Base-by-base conservation (phyloP, 2,797 vertebrate genomes). In the Anisognathus igniventris region DNA sequence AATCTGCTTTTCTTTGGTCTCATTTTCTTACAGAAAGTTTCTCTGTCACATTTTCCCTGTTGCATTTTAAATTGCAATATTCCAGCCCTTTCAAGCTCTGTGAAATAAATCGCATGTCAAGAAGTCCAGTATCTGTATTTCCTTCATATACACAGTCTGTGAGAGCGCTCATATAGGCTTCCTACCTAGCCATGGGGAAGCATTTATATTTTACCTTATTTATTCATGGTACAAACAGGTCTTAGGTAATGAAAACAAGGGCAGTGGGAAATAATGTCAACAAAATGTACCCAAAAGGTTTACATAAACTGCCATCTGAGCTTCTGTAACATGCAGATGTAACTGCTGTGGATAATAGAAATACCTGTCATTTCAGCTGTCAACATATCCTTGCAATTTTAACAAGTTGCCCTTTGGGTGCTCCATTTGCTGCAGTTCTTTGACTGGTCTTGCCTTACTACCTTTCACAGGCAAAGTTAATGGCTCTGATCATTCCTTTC, bases 401-500 rank as follows among this genome's bases (percentile, higher is more conserved):
- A 58, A 11, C 2, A 14, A 47, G 50, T 19, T 72, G 61, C 70
- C 45, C 62, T 72, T 74, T 89, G 77, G 45, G 68, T 54, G 25
- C 40, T 58, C 54, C 37, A 12, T 83, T 75, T 84, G 18, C 61
- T 65, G 61, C 2, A 7, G 7, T 76, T 23, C 58, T 85, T 90
- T 81, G 72, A 74, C 89, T 58, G 67, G 56, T 89, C 90, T 85
- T 93, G 82, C 57, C 75, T 92, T 77, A 30, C 28, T 64, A 22
- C 79, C 58, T 93, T 93, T 94, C 71, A 64, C 45, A 92, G 74
- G 39, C 74, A 78, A 73, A 80, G 31, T 78, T 71, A 90, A 68
- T 85, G 66, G 39, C 61, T 28, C 9, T 60, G 51, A 72, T 94
- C 67, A 82, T 91, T 85, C 78, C 90, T 94, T 92, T 97, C 92